These are phyloP conservation scores for Cryptomyrus ogoouensis DNA, from an alignment of 2,113 vertebrate genomes.

Conservation along the genomic window DNA sequence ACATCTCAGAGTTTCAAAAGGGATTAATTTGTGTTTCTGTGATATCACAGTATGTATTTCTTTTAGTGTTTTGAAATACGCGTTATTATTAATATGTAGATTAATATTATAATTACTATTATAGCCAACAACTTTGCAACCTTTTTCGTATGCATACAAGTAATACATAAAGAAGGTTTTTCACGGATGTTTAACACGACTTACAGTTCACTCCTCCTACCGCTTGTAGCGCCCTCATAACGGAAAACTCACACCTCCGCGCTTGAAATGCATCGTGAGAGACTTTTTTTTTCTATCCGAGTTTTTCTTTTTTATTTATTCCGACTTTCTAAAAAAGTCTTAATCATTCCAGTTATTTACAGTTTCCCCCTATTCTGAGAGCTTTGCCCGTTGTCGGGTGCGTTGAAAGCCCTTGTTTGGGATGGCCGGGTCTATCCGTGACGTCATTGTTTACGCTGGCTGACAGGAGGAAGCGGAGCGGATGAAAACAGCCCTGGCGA, in stretches of 20 bases:
- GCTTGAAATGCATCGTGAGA: background rate
- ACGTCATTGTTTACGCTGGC: conserved; percentile 25
- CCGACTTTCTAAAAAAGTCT: background rate
- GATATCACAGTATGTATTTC: background rate
- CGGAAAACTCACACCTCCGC: background rate
- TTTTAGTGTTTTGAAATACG: background rate
- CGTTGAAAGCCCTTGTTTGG: background rate
- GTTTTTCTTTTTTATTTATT: background rate
- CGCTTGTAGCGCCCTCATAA: conserved; percentile 3
- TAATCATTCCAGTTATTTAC: background rate
- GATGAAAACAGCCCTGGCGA: background rate
- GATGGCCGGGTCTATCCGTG: background rate
- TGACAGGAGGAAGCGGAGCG: conserved; percentile 4
- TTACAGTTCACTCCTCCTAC: conserved; percentile 16
- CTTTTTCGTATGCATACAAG: background rate
- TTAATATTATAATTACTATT: background rate
- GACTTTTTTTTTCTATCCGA: background rate
- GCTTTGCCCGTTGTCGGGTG: too few species aligned
- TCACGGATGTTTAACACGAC: background rate
- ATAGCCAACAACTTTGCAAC: background rate
- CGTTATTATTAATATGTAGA: background rate
- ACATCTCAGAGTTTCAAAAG: background rate
- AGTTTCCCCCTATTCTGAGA: background rate
- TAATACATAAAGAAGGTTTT: background rate
- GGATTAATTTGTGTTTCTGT: background rate